Evolutionary conservation across 2,888 invertebrate species (phyloP).

Genomic region (Falcaria lacertinaria): DNA sequence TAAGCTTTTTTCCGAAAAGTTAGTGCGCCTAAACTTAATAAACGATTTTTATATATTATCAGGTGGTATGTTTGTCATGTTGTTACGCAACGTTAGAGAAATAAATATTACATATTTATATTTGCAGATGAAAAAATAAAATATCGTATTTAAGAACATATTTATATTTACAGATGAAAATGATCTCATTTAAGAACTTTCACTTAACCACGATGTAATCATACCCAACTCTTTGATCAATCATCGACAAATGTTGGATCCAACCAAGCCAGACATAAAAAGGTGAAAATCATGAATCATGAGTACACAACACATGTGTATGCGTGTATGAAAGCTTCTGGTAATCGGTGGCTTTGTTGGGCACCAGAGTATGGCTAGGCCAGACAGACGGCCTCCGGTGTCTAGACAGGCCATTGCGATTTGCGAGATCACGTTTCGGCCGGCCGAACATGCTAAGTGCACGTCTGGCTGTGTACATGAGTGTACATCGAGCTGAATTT

Average conservation of each 20-base stretch:
- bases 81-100: too few relatives aligned
- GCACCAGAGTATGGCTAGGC: conserved; percentile 45
- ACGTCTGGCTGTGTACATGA: conserved; percentile 52
- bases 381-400: conserved; percentile 60
- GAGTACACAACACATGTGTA: too few relatives aligned
- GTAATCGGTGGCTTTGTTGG: conserved; percentile 61
- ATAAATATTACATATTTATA: too few relatives aligned
- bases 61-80: too few relatives aligned
- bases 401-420: conserved; percentile 66
- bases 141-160: too few relatives aligned
- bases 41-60: too few relatives aligned
- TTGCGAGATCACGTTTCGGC: conserved; percentile 73
- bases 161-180: too few relatives aligned
- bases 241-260: not conserved
- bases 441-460: conserved; percentile 71
- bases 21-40: too few relatives aligned
- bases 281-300: not conserved
- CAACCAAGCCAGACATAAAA: not conserved
- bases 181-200: too few relatives aligned
- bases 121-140: too few relatives aligned
- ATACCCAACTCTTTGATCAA: not conserved
- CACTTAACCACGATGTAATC: not conserved
- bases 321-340: conserved; percentile 22
- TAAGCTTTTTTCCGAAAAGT: too few relatives aligned
- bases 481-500: conserved; percentile 33